These are phyloP conservation scores for Heterodera schachtii DNA, from an alignment of 1,140 invertebrate species.

Conservation along the genomic window DNA sequence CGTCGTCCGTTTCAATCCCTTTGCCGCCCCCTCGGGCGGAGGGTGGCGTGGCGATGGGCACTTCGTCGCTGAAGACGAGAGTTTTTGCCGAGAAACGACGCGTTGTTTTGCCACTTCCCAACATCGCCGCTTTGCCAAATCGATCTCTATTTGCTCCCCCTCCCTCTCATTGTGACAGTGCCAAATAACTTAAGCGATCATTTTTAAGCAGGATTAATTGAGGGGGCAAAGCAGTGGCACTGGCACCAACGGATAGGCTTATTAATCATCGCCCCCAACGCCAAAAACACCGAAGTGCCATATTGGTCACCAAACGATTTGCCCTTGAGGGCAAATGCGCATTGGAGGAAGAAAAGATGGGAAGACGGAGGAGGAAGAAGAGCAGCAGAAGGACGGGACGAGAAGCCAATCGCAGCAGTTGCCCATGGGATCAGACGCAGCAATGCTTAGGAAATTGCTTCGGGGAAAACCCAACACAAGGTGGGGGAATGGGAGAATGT, in stretches of 20 bases:
- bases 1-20: neutral
- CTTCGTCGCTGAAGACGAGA: neutral
- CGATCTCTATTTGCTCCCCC: no score
- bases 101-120: neutral
- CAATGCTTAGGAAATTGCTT: neutral
- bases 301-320: neutral
- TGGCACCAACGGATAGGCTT: neutral
- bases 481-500: neutral
- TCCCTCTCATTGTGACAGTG: no score
- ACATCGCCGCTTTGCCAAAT: no score
- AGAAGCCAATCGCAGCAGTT: neutral
- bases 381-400: neutral
- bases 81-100: neutral
- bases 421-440: neutral
- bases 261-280: neutral
- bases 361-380: neutral
- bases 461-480: neutral
- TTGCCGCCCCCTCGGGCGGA: neutral
- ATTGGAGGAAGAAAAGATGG: conserved; percentile 2
- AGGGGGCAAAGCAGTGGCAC: neutral
- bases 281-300: neutral
- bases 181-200: no score
- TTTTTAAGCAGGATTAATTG: neutral
- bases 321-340: conserved; percentile 1
- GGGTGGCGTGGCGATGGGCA: neutral